phyloP scores from a whole-genome alignment of 2,113 vertebrate species.

The Lepus americanus region DNA sequence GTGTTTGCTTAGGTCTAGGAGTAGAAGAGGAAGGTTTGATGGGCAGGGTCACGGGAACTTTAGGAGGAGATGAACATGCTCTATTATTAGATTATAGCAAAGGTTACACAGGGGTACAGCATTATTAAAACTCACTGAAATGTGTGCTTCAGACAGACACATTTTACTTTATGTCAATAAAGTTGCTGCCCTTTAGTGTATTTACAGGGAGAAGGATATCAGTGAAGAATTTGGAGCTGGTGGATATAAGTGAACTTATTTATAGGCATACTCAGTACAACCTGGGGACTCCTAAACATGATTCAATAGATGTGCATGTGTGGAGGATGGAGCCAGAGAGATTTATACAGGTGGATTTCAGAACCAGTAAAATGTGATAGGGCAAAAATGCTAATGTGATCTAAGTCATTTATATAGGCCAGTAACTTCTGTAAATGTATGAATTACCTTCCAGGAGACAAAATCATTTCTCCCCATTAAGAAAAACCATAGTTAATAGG shows the following conservation, averaged over 20 bases:
- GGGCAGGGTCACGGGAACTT: neutral
- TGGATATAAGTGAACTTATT: conserved; percentile 17
- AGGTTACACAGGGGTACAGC: neutral
- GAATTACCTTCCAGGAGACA: neutral
- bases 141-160: neutral
- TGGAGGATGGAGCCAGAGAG: neutral
- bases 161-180: conserved; percentile 28
- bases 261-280: neutral
- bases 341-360: neutral
- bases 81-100: neutral
- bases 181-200: neutral
- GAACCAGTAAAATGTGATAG: neutral
- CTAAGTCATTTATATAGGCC: neutral
- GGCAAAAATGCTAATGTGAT: conserved; percentile 28
- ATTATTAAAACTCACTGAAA: neutral
- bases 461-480: neutral
- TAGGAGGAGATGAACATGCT: neutral
- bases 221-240: neutral
- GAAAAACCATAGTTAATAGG: neutral
- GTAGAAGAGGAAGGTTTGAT: neutral
- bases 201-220: neutral
- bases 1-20: neutral
- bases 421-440: neutral
- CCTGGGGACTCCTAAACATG: conserved; percentile 20
- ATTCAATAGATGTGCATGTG: neutral